phyloP scores from a whole-genome alignment of 2,888 invertebrate genomes.

The Drosophila meridiana region DNA sequence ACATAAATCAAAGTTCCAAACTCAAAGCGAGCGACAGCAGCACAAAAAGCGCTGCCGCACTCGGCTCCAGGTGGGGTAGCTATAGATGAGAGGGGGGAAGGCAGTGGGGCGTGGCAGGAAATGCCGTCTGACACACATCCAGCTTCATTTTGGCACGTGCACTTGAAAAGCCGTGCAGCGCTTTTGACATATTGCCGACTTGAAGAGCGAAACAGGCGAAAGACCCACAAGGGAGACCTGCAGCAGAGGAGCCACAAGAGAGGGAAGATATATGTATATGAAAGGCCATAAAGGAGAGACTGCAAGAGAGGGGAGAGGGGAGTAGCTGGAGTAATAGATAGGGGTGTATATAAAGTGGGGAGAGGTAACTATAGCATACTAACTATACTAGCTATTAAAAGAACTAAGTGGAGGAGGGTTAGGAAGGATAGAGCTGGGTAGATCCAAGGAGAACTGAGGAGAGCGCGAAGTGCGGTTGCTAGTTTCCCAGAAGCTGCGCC shows the following conservation, averaged over 20 bases:
- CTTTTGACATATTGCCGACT: constrained; percentile 64
- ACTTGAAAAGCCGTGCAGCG: constrained; percentile 69
- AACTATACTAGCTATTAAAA: not conserved
- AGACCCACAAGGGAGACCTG: not conserved
- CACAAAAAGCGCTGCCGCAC: constrained; percentile 50
- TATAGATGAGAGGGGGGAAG: not conserved
- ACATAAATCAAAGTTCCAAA: constrained; percentile 74
- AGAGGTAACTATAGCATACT: not conserved
- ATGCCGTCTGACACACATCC: constrained; percentile 72
- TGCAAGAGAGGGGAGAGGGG: not conserved
- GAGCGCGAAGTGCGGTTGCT: not conserved
- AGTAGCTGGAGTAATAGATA: too few species aligned
- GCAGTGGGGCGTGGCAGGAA: constrained; percentile 34
- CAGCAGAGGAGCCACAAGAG: not conserved
- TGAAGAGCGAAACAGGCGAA: constrained; percentile 23
- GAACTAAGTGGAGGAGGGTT: not conserved
- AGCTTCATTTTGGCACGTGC: constrained; percentile 76
- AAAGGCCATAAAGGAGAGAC: not conserved
- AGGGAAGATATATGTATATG: not conserved
- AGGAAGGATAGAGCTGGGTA: not conserved
- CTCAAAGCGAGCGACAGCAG: constrained; percentile 75
- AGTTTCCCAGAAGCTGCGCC: constrained; percentile 39
- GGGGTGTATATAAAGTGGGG: not conserved
- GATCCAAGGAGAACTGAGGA: not conserved
- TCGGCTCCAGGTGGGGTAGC: not conserved